A percentile compares a stretch with the other conserved stretches of the same genome.
Evolutionary conservation across 2,797 vertebrate genomes (phyloP).

Genomic region (Limosa lapponica): DNA sequence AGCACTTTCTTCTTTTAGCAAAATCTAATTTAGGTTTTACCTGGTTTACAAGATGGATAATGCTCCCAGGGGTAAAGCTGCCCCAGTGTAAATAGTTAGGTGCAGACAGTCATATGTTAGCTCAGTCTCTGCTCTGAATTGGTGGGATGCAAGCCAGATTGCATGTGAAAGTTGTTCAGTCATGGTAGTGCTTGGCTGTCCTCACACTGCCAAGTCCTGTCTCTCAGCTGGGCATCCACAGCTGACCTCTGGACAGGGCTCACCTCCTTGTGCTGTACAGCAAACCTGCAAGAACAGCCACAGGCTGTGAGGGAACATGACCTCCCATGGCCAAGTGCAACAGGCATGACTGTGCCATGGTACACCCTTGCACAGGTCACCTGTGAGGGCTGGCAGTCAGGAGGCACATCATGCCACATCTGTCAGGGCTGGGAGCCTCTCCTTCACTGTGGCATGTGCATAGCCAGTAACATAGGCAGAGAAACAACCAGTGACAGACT

Average conservation of each 20-base stretch:
- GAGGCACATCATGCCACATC: background rate
- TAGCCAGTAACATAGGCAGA: background rate
- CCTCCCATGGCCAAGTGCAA: background rate
- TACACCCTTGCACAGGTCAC: background rate
- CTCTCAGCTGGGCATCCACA: background rate
- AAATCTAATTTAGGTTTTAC: background rate
- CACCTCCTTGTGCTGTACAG: background rate
- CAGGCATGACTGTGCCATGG: accelerated
- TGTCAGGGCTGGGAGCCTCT: background rate
- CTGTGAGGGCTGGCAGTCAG: background rate
- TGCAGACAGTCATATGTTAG: background rate
- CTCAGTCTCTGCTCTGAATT: background rate
- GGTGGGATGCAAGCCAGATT: background rate
- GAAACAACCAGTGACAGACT: background rate
- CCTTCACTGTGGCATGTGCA: background rate
- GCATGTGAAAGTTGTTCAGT: background rate
- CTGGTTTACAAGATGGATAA: background rate
- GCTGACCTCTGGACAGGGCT: background rate
- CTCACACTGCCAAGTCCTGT: background rate
- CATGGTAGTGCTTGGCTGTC: background rate
- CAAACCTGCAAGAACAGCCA: background rate
- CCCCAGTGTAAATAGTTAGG: background rate
- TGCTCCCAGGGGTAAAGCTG: background rate
- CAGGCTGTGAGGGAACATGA: accelerated
- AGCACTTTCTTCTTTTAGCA: background rate